A percentile compares a stretch with the other conserved stretches of the same genome.
These are phyloP conservation scores for Pteria penguin DNA, from an alignment of 2,888 invertebrate genomes.

Conservation along the genomic window DNA sequence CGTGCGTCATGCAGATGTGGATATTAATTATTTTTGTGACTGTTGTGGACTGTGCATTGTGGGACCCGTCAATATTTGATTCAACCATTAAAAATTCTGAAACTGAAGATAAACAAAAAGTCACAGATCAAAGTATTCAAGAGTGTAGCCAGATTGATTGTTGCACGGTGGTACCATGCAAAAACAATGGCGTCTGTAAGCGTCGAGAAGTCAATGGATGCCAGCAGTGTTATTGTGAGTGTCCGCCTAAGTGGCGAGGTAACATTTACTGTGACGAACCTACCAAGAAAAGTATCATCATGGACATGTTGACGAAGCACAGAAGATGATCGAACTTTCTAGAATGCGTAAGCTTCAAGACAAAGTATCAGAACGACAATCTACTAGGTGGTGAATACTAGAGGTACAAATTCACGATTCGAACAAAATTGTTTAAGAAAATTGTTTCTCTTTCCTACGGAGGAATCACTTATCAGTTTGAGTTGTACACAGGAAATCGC, in stretches of 20 bases:
- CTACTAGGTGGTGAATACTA: too few relatives aligned
- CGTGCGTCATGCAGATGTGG: neutral
- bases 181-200: neutral
- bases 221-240: neutral
- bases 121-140: neutral
- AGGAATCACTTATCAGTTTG: too few relatives aligned
- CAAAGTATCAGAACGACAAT: too few relatives aligned
- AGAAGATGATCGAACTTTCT: too few relatives aligned
- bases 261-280: neutral
- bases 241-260: neutral
- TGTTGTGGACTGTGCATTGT: neutral
- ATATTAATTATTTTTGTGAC: neutral
- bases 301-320: neutral
- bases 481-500: too few relatives aligned
- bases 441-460: too few relatives aligned
- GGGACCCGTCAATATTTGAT: neutral
- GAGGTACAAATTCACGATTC: too few relatives aligned
- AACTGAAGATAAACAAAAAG: neutral
- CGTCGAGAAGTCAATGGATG: neutral
- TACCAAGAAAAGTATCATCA: neutral
- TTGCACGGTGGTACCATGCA: neutral
- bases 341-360: too few relatives aligned
- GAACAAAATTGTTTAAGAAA: too few relatives aligned
- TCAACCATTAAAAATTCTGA: neutral
- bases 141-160: neutral